Percentiles rank a stretch among this genome's conserved stretches.
phyloP scores from a whole-genome alignment of 2,888 invertebrate genomes.

The Uropetala carovei region DNA sequence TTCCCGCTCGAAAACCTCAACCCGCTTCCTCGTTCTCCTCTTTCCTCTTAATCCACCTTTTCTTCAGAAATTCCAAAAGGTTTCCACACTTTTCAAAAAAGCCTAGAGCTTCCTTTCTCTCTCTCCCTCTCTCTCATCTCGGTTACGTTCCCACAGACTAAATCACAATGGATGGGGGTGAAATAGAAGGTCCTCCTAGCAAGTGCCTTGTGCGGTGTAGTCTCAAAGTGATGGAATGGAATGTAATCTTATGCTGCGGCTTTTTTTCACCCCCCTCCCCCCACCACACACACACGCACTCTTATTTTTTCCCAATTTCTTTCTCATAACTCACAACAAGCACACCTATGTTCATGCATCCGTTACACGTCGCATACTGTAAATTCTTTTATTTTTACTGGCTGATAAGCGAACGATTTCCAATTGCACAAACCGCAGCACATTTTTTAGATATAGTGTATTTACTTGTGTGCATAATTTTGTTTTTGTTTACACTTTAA shows the following conservation, averaged over 20 bases:
- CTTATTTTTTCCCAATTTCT: too few relatives aligned
- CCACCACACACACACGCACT: too few relatives aligned
- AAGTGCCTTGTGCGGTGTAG: background rate
- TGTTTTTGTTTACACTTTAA: too few relatives aligned
- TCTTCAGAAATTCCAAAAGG: conserved; percentile 29
- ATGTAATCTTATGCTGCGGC: background rate
- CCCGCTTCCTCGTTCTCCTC: background rate
- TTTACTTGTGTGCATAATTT: too few relatives aligned
- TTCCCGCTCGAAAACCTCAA: background rate
- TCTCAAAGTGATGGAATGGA: conserved; percentile 13
- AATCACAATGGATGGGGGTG: background rate
- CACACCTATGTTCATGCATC: too few relatives aligned
- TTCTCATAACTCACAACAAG: too few relatives aligned
- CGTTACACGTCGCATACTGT: too few relatives aligned
- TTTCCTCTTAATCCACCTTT: background rate
- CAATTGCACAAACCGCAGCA: too few relatives aligned
- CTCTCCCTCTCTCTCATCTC: background rate
- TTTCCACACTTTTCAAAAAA: background rate
- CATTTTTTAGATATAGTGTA: too few relatives aligned
- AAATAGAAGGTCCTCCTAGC: background rate
- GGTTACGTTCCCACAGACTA: background rate
- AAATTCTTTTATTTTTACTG: too few relatives aligned
- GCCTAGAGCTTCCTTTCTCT: background rate
- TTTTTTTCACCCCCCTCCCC: too few relatives aligned
- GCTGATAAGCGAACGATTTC: too few relatives aligned